These are phyloP conservation scores for Tricholaema leucomelas DNA, from an alignment of 2,113 vertebrate species.

Conservation along the genomic window DNA sequence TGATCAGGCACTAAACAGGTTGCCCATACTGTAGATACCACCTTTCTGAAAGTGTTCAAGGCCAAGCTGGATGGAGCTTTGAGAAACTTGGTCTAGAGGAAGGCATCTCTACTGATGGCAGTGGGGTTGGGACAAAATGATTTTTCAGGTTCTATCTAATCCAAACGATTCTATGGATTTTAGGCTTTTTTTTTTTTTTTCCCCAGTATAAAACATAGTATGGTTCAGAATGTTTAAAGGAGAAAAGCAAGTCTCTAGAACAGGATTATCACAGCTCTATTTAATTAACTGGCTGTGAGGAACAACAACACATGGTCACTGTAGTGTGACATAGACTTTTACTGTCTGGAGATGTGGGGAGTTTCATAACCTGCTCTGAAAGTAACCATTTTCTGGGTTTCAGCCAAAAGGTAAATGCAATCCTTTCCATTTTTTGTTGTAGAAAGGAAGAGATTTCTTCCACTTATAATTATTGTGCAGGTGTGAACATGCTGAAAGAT, in stretches of 20 bases:
- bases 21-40: background rate
- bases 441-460: constrained; percentile 31
- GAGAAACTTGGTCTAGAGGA: background rate
- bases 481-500: constrained; percentile 20
- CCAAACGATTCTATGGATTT: background rate
- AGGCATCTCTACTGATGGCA: background rate
- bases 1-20: background rate
- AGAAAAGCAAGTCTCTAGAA: background rate
- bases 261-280: background rate
- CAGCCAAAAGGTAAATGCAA: background rate
- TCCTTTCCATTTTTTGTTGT: constrained; percentile 3
- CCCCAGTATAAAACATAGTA: background rate
- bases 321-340: background rate
- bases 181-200: background rate
- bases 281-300: background rate
- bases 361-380: constrained; percentile 8
- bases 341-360: background rate
- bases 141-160: background rate
- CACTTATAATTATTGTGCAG: constrained; percentile 21
- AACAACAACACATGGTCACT: background rate
- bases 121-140: background rate
- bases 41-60: background rate
- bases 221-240: background rate
- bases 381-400: background rate
- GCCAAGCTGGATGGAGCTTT: background rate